These are phyloP conservation scores for Corynorhinus townsendii DNA, from an alignment of 2,113 vertebrate species.

Conservation along the genomic window DNA sequence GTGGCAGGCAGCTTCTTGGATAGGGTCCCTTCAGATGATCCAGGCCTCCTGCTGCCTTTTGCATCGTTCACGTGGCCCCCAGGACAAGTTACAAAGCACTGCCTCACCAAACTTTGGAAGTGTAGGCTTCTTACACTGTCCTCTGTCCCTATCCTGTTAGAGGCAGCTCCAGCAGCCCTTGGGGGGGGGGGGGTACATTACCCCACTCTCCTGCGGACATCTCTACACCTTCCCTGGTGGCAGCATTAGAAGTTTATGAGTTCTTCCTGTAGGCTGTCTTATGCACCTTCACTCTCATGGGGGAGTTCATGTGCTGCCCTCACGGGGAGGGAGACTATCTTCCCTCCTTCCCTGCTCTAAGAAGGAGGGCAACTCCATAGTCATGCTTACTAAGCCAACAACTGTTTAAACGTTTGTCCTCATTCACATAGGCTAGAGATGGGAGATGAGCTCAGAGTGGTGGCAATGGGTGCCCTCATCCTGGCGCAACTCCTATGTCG, in stretches of 20 bases:
- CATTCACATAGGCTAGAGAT: neutral
- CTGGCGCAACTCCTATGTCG: neutral
- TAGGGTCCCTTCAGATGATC: neutral
- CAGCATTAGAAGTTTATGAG: neutral
- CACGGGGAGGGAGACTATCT: neutral
- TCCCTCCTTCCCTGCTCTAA: neutral
- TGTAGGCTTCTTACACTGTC: neutral
- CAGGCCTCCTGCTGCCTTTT: neutral
- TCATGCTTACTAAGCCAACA: neutral
- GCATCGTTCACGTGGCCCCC: neutral
- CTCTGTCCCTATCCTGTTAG: neutral
- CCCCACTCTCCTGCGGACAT: neutral
- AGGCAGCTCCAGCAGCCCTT: neutral
- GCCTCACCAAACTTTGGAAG: neutral
- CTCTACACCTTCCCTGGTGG: neutral
- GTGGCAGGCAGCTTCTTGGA: neutral
- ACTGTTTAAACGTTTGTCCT: neutral
- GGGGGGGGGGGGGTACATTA: fast-evolving
- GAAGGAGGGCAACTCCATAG: neutral
- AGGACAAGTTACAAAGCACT: neutral
- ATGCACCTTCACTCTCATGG: neutral
- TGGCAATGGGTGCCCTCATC: neutral
- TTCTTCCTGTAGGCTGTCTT: neutral
- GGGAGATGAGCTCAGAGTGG: neutral
- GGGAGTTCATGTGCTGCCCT: neutral